These are phyloP conservation scores for Parochlus steinenii DNA, from an alignment of 2,888 invertebrate species.

Conservation along the genomic window DNA sequence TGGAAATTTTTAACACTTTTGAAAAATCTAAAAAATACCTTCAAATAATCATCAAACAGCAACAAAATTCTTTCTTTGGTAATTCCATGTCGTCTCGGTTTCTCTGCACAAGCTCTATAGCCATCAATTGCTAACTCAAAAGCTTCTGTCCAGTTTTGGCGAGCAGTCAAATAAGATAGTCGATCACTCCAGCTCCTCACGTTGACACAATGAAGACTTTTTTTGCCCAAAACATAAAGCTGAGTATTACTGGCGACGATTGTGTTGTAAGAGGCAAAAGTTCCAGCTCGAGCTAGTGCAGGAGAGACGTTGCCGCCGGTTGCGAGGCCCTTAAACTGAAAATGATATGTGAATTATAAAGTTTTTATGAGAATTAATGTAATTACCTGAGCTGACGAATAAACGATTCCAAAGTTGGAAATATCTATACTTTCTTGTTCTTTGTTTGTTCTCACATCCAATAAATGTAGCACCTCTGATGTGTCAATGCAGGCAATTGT, in stretches of 20 bases:
- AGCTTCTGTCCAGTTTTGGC: constrained; percentile 39
- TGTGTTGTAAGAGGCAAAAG: constrained; percentile 54
- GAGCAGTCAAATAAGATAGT: constrained; percentile 41
- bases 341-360: too few species aligned
- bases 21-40: constrained; percentile 14
- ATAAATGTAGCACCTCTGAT: constrained; percentile 63
- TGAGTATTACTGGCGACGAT: constrained; percentile 45
- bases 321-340: constrained; percentile 72
- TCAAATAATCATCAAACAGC: constrained; percentile 31
- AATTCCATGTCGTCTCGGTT: constrained; percentile 27
- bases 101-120: constrained; percentile 25
- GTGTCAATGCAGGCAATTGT: constrained; percentile 73
- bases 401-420: constrained; percentile 63
- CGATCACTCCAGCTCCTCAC: constrained; percentile 50
- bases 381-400: constrained; percentile 75
- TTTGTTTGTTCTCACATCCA: constrained; percentile 78
- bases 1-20: constrained; percentile 13
- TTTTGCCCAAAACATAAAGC: constrained; percentile 51
- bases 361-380: too few species aligned
- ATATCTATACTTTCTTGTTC: constrained; percentile 72
- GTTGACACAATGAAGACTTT: constrained; percentile 38
- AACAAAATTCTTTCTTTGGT: constrained; percentile 29
- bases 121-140: constrained; percentile 37
- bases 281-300: constrained; percentile 40
- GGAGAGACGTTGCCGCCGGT: constrained; percentile 84